Evolutionary conservation across 2,797 vertebrate species (phyloP).

Genomic region (Pyrocephalus nanus): DNA sequence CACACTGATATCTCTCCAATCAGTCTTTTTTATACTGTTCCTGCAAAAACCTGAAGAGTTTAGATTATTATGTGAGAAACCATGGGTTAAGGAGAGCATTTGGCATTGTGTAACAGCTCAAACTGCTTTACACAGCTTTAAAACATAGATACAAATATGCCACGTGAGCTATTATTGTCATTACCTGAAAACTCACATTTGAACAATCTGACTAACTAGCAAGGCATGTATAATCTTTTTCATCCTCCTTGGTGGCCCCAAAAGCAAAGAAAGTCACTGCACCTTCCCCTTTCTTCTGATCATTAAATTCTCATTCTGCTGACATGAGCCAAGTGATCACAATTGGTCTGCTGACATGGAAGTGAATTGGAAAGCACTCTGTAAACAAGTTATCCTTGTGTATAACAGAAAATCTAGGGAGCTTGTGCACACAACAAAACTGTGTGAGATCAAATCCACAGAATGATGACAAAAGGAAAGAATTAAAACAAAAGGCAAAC

Average conservation of each 20-base stretch:
- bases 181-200: constrained; percentile 19
- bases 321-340: not conserved
- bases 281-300: not conserved
- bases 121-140: not conserved
- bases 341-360: not conserved
- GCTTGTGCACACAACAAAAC: not conserved
- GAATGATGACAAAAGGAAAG: not conserved
- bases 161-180: not conserved
- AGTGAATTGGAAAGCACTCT: not conserved
- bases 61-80: not conserved
- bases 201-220: not conserved
- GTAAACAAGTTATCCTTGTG: not conserved
- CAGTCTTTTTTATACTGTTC: not conserved
- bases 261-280: not conserved
- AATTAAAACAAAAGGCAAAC: constrained; percentile 22
- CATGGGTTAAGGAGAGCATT: not conserved
- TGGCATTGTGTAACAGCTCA: not conserved
- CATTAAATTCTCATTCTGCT: not conserved
- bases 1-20: not conserved
- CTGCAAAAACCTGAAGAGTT: not conserved
- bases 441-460: not conserved
- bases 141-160: not conserved
- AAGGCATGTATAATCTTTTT: not conserved
- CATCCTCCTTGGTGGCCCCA: not conserved
- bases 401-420: not conserved